A percentile compares a stretch with the other conserved stretches of the same genome.
These are phyloP conservation scores for Neodiprion lecontei DNA, from an alignment of 1,140 invertebrate genomes.

Conservation along the genomic window DNA sequence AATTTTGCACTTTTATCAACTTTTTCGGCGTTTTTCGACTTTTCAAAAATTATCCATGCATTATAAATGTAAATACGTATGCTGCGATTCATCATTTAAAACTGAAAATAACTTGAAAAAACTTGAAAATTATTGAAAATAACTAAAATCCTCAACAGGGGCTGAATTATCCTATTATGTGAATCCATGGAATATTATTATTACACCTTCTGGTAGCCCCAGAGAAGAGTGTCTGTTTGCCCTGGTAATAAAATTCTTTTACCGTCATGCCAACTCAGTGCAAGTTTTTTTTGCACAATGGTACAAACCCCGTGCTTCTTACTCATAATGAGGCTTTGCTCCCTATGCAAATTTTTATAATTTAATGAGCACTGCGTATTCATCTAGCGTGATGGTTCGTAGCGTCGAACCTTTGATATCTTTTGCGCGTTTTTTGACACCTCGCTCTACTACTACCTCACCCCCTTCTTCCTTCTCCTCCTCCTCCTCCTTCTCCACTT, in stretches of 20 bases:
- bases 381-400: slow-evolving; percentile 33
- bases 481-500: neutral
- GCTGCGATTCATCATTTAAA: too few relatives aligned
- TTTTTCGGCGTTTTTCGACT: too few relatives aligned
- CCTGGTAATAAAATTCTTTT: neutral
- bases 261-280: neutral
- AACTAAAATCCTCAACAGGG: too few relatives aligned
- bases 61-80: too few relatives aligned
- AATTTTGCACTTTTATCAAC: too few relatives aligned
- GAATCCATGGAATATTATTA: too few relatives aligned
- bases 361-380: slow-evolving; percentile 23
- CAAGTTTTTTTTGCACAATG: neutral
- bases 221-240: neutral
- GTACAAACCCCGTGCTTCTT: neutral
- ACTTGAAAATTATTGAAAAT: too few relatives aligned
- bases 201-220: neutral
- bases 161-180: too few relatives aligned
- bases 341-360: neutral
- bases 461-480: neutral
- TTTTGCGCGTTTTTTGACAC: slow-evolving; percentile 25
- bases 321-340: neutral
- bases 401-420: slow-evolving; percentile 34
- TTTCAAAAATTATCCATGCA: too few relatives aligned
- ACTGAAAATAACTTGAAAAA: too few relatives aligned
- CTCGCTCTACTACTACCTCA: neutral